Conservation (phyloP, 1,140 invertebrate genomes). For the Frieseomelitta varia region DNA sequence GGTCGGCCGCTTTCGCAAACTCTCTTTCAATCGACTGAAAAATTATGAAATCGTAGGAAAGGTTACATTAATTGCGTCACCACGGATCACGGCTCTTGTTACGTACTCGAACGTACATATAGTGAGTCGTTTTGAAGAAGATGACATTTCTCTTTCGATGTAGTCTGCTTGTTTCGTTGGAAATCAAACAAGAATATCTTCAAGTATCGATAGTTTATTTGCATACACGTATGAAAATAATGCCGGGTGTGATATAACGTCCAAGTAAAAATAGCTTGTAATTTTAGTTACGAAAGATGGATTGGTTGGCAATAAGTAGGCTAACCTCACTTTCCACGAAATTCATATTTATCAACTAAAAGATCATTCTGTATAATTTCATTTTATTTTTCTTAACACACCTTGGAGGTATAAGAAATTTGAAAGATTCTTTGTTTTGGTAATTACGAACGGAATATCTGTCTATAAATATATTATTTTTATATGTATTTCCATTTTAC, state of each 20-base stretch:
- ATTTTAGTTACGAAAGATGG: neutral
- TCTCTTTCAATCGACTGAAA: neutral
- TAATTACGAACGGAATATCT: neutral
- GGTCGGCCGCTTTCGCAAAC: neutral
- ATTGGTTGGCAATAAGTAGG: neutral
- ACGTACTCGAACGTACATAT: neutral
- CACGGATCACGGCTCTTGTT: neutral
- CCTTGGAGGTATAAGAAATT: neutral
- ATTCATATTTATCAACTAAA: neutral
- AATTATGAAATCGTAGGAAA: conserved; percentile 8
- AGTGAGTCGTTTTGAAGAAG: neutral
- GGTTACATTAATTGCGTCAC: neutral
- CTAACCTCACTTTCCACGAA: neutral
- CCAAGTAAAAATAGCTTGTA: conserved; percentile 1
- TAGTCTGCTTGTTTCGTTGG: neutral
- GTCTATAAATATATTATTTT: neutral
- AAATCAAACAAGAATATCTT: neutral
- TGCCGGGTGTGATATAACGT: neutral
- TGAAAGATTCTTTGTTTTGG: neutral
- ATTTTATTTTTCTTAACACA: no score
- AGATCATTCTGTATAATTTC: neutral
- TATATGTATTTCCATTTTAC: neutral
- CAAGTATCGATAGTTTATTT: neutral
- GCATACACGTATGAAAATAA: neutral
- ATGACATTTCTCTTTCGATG: neutral